These are phyloP conservation scores for Pollenia amentaria DNA, from an alignment of 2,888 invertebrate species.

Conservation along the genomic window DNA sequence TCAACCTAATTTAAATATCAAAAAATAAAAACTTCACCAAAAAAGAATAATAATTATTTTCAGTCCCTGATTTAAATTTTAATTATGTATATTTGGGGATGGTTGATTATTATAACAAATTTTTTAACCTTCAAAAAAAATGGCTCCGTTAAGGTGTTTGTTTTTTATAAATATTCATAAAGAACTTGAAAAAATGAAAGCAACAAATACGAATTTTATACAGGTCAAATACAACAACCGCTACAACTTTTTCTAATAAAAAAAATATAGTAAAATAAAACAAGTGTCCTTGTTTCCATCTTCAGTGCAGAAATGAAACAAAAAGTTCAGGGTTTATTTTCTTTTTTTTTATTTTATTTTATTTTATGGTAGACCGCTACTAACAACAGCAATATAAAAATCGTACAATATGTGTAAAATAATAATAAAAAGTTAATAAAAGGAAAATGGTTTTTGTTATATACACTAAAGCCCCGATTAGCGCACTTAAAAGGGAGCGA, in stretches of 20 bases:
- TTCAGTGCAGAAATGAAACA: constrained; percentile 14
- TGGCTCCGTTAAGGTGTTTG: neutral
- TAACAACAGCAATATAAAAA: neutral
- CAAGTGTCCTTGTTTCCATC: constrained; percentile 37
- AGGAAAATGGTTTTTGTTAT: neutral
- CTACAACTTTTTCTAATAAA: constrained; percentile 15
- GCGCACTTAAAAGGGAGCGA: no score
- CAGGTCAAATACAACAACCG: constrained; percentile 1
- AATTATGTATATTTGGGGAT: no score
- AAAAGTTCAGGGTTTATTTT: constrained; percentile 60
- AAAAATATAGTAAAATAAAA: neutral
- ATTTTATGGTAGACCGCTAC: constrained; percentile 22
- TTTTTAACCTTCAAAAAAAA: constrained; percentile 5
- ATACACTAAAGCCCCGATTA: no score
- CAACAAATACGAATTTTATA: neutral
- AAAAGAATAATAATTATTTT: no score
- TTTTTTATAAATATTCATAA: neutral
- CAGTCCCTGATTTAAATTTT: no score
- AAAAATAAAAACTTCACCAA: no score
- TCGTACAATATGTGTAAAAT: constrained; percentile 20
- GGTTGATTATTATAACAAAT: no score
- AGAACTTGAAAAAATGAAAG: neutral
- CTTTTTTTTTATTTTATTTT: neutral
- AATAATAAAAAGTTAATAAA: constrained; percentile 2
- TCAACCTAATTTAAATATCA: no score